Percentiles rank a stretch among this genome's conserved stretches.
Evolutionary conservation across 2,113 vertebrate genomes (phyloP).

Genomic region (Tachycineta bicolor): DNA sequence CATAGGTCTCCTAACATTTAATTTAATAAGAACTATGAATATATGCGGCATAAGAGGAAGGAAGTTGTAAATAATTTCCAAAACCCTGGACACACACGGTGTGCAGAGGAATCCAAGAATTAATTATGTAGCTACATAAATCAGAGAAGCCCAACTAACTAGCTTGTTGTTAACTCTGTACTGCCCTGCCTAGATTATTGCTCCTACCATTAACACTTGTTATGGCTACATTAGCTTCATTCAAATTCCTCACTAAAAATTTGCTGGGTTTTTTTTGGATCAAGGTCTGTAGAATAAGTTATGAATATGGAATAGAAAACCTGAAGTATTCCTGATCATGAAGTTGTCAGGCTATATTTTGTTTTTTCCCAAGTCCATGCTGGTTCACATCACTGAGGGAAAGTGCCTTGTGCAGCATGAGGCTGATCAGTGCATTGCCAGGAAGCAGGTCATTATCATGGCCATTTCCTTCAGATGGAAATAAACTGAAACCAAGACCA

Average conservation of each 20-base stretch:
- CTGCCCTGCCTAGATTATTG: background rate
- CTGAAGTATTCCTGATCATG: background rate
- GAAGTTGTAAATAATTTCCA: background rate
- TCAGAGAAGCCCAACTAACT: background rate
- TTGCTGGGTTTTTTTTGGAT: background rate
- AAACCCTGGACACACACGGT: background rate
- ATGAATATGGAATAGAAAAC: background rate
- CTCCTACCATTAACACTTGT: background rate
- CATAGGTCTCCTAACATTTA: background rate
- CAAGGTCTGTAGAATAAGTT: background rate
- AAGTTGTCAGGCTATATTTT: background rate
- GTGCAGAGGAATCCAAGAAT: background rate
- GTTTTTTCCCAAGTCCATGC: background rate
- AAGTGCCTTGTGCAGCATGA: background rate
- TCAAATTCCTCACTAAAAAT: background rate
- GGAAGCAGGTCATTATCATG: background rate
- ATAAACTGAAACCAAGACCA: background rate
- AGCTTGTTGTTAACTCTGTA: background rate
- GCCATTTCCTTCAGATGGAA: background rate
- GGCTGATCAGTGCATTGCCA: background rate
- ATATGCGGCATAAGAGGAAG: background rate
- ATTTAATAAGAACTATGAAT: background rate
- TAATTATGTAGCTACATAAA: background rate
- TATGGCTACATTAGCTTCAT: background rate
- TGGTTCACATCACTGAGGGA: background rate